phyloP scores from a whole-genome alignment of 2,888 invertebrate genomes.

The Omphaloscelis lunosa region DNA sequence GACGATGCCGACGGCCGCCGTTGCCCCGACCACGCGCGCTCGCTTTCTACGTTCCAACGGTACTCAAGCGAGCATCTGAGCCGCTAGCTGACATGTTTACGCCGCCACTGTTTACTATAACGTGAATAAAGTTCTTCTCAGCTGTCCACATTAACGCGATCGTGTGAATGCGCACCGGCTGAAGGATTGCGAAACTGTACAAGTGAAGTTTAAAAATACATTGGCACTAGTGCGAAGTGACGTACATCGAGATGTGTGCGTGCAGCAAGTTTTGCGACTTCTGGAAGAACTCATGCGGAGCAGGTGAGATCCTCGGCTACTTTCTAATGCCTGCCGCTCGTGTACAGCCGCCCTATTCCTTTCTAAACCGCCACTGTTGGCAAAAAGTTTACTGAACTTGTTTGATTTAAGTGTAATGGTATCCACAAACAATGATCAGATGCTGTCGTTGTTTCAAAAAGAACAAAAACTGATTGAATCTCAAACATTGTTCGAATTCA shows the following conservation, averaged over 20 bases:
- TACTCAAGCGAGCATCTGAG: slow-evolving; percentile 77
- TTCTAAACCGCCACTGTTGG: slow-evolving; percentile 69
- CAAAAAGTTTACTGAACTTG: slow-evolving; percentile 61
- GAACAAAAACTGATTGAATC: slow-evolving; percentile 42
- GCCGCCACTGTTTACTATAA: slow-evolving; percentile 76
- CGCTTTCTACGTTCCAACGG: slow-evolving; percentile 86
- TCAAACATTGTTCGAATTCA: slow-evolving; percentile 49
- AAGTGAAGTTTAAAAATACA: slow-evolving; percentile 91
- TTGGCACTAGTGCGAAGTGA: slow-evolving; percentile 87
- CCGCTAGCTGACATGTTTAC: slow-evolving; percentile 85
- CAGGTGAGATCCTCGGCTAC: slow-evolving; percentile 83
- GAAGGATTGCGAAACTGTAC: slow-evolving; percentile 89
- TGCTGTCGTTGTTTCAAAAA: slow-evolving; percentile 41
- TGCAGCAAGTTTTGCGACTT: slow-evolving; percentile 90
- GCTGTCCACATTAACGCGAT: slow-evolving; percentile 79
- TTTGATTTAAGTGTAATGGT: slow-evolving; percentile 69
- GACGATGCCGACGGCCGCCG: slow-evolving; percentile 76
- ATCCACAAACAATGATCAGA: slow-evolving; percentile 31
- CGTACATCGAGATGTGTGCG: slow-evolving; percentile 86
- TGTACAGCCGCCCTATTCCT: slow-evolving; percentile 68
- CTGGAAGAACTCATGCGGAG: slow-evolving; percentile 89
- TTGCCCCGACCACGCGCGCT: slow-evolving; percentile 73
- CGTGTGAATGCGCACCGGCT: slow-evolving; percentile 83
- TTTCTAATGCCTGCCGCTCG: slow-evolving; percentile 71
- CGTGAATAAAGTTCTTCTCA: slow-evolving; percentile 80